Evolutionary conservation across 2,888 invertebrate genomes (phyloP), one percentile per base, ranked within the genome.

Genomic region (Salpingus planirostris): DNA sequence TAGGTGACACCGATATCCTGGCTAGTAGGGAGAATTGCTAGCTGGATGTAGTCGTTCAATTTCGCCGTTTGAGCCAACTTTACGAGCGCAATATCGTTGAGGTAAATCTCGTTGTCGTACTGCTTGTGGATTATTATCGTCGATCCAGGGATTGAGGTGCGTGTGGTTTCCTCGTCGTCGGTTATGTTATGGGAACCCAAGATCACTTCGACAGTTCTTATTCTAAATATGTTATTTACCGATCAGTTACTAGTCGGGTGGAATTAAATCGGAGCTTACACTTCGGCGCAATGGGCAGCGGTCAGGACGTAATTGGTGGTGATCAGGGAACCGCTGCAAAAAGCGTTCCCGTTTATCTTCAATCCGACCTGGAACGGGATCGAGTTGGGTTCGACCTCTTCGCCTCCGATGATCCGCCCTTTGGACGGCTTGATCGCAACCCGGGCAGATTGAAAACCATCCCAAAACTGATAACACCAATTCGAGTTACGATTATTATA

Each of bases 151-250:
- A 42, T 35, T n/a, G 22, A 27, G 2, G 40, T 14, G 29, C 47
- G 49, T 2, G 40, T 42, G 6, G 36, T 14, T 42, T 51, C 49
- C 4, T 32, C 26, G 5, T 28, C 18, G 11, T 37, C 28, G 6
- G 46, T 40, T 13, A 48, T 32, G 31, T 52, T 52, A 29, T 54
- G 54, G 3, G 51, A 52, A 21, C 54, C 54, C 7, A 54, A 30
- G 27, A 54, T 43, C 3, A 52, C 44, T 15, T 47, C 41, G 2
- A 51, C 50, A 6, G 15, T 23, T 5, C 5, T 7, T 2, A 46
- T 43, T 8, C 50, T 50, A 27, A 6, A 29, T 2, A 27, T 12
- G n/a, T 7, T n/a, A 5, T n/a, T n/a, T n/a, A 5, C 11, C 8
- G 8, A 8, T n/a, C n/a, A n/a, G n/a, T n/a, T n/a, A n/a, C n/a